Conservation (phyloP, 2,797 vertebrate genomes). For the Emydoidea blandingii region DNA sequence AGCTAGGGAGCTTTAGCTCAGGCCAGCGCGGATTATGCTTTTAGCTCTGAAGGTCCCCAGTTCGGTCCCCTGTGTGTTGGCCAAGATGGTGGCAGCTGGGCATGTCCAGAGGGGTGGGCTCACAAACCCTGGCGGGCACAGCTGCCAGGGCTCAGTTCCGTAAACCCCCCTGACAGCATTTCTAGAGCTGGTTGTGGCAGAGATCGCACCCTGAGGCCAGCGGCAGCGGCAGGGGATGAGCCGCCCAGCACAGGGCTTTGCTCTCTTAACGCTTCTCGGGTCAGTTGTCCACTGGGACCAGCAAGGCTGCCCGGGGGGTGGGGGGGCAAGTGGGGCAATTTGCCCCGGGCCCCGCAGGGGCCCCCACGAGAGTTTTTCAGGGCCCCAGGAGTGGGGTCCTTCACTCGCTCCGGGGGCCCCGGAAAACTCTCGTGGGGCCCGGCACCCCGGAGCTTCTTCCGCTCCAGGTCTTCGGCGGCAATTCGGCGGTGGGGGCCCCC, state of each 20-base stretch:
- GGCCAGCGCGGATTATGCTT: no score
- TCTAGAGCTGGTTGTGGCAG: background rate
- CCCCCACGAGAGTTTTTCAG: no score
- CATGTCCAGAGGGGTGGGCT: no score
- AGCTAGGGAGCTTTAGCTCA: background rate
- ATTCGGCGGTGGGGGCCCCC: no score
- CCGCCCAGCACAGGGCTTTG: background rate
- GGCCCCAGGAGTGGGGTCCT: no score
- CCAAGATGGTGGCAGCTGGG: background rate
- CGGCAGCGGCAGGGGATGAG: background rate
- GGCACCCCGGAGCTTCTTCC: no score
- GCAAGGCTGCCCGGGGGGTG: no score
- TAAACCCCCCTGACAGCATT: background rate
- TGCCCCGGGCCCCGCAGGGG: no score
- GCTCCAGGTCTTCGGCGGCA: no score
- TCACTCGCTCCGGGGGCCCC: no score
- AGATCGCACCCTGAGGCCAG: background rate
- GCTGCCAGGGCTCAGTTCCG: background rate
- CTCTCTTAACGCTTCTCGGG: background rate
- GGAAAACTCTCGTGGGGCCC: no score
- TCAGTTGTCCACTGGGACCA: background rate
- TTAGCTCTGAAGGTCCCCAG: background rate
- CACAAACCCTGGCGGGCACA: background rate
- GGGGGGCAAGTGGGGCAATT: no score
- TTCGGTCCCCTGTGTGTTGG: background rate